Evolutionary conservation across 2,888 invertebrate species (phyloP), one percentile per base, ranked within the genome.

Genomic region (Colletes collaris): DNA sequence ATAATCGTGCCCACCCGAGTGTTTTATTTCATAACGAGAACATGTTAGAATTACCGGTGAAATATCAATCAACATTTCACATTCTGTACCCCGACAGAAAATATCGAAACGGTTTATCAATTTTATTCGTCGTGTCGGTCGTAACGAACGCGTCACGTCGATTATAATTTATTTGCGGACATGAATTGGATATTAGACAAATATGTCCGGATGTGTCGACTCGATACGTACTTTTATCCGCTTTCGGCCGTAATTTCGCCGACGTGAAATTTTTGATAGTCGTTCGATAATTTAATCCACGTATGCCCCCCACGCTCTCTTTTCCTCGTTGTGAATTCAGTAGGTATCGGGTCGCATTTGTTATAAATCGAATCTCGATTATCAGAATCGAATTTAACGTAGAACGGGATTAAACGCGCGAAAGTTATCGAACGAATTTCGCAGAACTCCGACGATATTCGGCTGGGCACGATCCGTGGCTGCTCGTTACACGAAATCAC

Each of bases 321-420:
- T 46, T 5, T 53, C 19, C 16, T 53, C 58, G 46, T 49, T 46
- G 13, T 13, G 27, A 62, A 66, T 70, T 67, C 56, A 67, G 66
- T 58, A 19, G 50, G 49, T 62, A 78, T 79, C 63, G 50, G 8
- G 35, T 49, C 40, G 52, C 52, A 49, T 71, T 66, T 53, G 62
- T 71, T 70, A 76, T 58, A 70, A 70, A 76, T 71, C 53, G 62
- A 63, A 55, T 71, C 40, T 6, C 53, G 65, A 77, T 68, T 50
- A 64, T 55, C 27, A n/a, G 55, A 73, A 58, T 67, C n/a, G 62
- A 63, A 37, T 76, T 67, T 27, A 11, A 19, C 7, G 11, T 13
- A 3, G 16, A 50, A n/a, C 16, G n/a, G 16, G 19, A 63, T 76
- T 74, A 58, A 58, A 37, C 37, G 40, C 66, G 56, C 27, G 13